Conservation (phyloP, 2,797 vertebrate genomes). For the Ctenosaura bakeri region DNA sequence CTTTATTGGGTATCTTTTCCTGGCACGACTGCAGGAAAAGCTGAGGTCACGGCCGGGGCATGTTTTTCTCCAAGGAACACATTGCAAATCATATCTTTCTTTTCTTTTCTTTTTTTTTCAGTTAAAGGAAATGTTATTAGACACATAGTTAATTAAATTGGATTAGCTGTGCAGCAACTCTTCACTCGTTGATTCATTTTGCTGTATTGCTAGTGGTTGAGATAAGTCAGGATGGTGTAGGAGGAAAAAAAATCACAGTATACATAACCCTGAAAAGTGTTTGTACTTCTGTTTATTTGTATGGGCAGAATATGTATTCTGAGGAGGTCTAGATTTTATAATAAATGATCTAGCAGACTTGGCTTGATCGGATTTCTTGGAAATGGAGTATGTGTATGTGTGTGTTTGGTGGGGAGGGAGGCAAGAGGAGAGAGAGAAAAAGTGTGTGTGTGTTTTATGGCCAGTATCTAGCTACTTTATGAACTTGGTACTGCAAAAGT, state of each 20-base stretch:
- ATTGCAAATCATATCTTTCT: constrained; percentile 30
- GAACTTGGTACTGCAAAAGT: background rate
- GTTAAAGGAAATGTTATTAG: constrained; percentile 51
- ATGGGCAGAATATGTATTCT: background rate
- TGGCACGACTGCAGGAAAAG: constrained; percentile 48
- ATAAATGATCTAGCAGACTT: constrained; percentile 39
- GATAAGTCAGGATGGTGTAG: constrained; percentile 31
- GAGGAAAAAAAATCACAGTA: background rate
- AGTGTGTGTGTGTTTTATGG: constrained; percentile 12
- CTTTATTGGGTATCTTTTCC: constrained; percentile 44
- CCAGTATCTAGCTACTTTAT: background rate
- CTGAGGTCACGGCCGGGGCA: constrained; percentile 42
- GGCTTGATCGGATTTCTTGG: background rate
- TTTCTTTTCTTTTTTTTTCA: constrained; percentile 15
- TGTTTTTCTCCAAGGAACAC: constrained; percentile 60
- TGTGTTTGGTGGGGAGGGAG: too few relatives aligned
- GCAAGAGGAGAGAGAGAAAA: background rate
- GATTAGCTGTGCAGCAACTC: constrained; percentile 44
- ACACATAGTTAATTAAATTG: constrained; percentile 53
- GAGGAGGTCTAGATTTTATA: constrained; percentile 1
- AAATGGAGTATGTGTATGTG: background rate
- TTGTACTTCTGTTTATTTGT: background rate
- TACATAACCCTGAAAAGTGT: background rate
- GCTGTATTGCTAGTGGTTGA: constrained; percentile 5
- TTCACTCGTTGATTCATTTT: constrained; percentile 43